phyloP scores from a whole-genome alignment of 1,140 invertebrate species.

The Drosophila kohkoa region DNA sequence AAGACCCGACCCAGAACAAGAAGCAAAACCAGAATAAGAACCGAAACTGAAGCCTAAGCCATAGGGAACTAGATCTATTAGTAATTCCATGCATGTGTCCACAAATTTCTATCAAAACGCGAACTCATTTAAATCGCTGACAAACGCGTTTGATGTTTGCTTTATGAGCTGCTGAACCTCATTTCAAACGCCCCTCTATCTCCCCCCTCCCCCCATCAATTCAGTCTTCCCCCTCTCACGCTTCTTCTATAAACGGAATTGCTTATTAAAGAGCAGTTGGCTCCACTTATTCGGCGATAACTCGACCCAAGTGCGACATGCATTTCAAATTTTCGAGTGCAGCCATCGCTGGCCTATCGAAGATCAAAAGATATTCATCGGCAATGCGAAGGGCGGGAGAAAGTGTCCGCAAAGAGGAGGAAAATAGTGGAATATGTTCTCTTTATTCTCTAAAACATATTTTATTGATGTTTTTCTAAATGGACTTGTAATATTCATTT shows the following conservation, averaged over 20 bases:
- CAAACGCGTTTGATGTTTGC: constrained; percentile 71
- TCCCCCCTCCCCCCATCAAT: neutral
- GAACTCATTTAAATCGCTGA: constrained; percentile 75
- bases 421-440: neutral
- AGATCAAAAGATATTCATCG: constrained; percentile 25
- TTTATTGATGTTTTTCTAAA: too few species aligned
- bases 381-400: neutral
- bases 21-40: neutral
- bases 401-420: neutral
- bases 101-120: constrained; percentile 76
- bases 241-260: constrained; percentile 1
- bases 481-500: too few species aligned
- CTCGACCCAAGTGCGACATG: constrained; percentile 22
- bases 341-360: neutral
- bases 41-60: neutral
- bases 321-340: constrained; percentile 25
- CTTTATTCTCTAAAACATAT: too few species aligned
- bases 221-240: neutral
- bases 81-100: constrained; percentile 51
- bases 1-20: neutral
- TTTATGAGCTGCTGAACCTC: constrained; percentile 63
- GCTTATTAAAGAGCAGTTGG: constrained; percentile 35
- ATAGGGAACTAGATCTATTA: constrained; percentile 15
- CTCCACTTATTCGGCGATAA: constrained; percentile 15
- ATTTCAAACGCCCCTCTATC: constrained; percentile 40